phyloP scores from a whole-genome alignment of 1,140 invertebrate genomes.

The Linepithema humile region DNA sequence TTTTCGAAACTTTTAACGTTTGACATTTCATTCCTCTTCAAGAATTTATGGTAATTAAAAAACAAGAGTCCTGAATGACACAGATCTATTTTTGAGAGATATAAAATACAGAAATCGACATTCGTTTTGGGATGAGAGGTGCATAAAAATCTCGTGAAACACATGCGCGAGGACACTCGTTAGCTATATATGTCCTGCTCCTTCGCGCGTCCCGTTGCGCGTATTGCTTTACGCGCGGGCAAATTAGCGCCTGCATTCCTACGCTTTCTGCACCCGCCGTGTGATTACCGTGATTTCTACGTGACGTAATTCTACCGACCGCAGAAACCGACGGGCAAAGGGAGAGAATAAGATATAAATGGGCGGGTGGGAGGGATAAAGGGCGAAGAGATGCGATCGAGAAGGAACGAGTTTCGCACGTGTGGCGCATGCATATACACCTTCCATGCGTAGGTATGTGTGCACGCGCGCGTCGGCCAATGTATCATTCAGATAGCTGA shows the following conservation, averaged over 20 bases:
- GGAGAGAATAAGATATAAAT: neutral
- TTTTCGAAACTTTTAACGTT: too few relatives aligned
- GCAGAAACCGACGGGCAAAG: conserved; percentile 43
- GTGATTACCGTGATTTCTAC: conserved; percentile 73
- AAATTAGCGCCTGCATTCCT: conserved; percentile 72
- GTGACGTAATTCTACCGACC: conserved; percentile 68
- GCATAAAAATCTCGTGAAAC: neutral
- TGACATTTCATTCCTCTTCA: too few relatives aligned
- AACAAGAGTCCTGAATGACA: neutral
- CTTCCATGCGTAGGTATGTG: neutral
- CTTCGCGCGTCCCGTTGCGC: neutral
- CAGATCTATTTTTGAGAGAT: neutral
- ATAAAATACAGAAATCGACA: neutral
- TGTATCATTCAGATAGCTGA: conserved; percentile 65
- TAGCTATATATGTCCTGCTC: too few relatives aligned
- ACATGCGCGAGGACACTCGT: neutral
- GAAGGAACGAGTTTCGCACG: conserved; percentile 55
- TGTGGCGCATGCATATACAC: conserved; percentile 15
- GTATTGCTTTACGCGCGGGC: conserved; percentile 20
- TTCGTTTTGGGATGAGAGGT: neutral
- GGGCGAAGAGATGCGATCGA: conserved; percentile 13
- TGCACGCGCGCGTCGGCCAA: conserved; percentile 36
- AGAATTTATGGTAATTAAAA: neutral
- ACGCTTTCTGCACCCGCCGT: conserved; percentile 75
- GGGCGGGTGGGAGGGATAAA: neutral